These are phyloP conservation scores for Platycheirus rosarum DNA, from an alignment of 2,888 invertebrate genomes.

Conservation along the genomic window DNA sequence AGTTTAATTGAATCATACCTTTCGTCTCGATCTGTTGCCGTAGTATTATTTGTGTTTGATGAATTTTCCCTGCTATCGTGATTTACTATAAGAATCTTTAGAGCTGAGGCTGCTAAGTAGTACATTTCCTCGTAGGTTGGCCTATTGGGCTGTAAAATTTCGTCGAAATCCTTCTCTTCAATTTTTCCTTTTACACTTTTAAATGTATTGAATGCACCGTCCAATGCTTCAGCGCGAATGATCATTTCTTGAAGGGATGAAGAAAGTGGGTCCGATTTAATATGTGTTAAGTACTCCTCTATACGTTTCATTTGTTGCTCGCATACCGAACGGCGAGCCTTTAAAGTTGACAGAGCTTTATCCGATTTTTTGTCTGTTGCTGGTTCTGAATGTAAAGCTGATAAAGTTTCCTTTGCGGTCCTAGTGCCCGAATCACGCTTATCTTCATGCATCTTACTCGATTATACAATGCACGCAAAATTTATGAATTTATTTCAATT, in stretches of 20 bases:
- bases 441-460: constrained; percentile 11
- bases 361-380: constrained; percentile 4
- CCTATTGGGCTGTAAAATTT: constrained; percentile 39
- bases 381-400: neutral
- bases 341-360: constrained; percentile 7
- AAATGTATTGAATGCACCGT: constrained; percentile 40
- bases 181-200: constrained; percentile 37
- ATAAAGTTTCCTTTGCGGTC: neutral
- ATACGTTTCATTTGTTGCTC: constrained; percentile 42
- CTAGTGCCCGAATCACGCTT: neutral
- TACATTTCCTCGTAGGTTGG: constrained; percentile 48
- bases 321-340: constrained; percentile 40
- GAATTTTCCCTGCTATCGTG: too few relatives aligned
- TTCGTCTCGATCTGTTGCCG: constrained; percentile 23
- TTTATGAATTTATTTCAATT: neutral
- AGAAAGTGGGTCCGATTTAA: neutral
- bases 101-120: constrained; percentile 45
- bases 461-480: constrained; percentile 27
- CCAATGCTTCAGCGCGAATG: constrained; percentile 46
- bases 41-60: neutral
- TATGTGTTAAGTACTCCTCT: constrained; percentile 10
- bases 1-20: constrained; percentile 58
- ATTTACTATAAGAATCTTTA: constrained; percentile 35
- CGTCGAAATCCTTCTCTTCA: constrained; percentile 57
- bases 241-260: constrained; percentile 38